Evolutionary conservation across 1,140 invertebrate species (phyloP), one percentile per base, ranked within the genome.

Genomic region (Amphibalanus amphitrite): DNA sequence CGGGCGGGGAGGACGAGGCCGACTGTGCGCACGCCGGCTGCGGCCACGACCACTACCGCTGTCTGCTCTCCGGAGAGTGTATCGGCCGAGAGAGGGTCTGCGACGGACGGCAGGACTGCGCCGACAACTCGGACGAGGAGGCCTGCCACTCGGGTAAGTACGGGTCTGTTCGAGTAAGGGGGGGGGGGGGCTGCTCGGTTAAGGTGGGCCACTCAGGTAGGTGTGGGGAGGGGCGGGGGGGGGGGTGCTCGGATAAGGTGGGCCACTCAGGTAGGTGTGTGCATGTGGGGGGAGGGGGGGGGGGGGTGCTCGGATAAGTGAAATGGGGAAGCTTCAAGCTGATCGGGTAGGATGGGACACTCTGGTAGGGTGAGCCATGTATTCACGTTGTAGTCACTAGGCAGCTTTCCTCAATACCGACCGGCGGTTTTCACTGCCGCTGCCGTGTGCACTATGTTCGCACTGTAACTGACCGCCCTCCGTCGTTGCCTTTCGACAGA

Each of bases 91-190:
- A 81, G 79, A 81, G 83, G 47, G 82, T 90, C 0, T 93, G 91
- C 77, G 85, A 93, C 78, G 84, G 85, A 3, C 77, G 82, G 0
- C 74, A 79, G 3, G 89, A 94, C 73, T 95, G 92, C 82, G 86
- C 86, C 0, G 90, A 92, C 81, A 83, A 83, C 33, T 88, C 86
- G 67, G 94, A 97, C 80, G 92, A 95, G 77, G 59, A 77, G 15
- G 82, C 76, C 25, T 81, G 80, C 72, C 76, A 73, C 10, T 23
- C 47, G 17, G 47, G 47, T 59, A 20, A 59, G 47, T 1, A 59
- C 13, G 13, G 47, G 6, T 59, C 47, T 13, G 47, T 3, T 23
- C 10, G 23, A 20, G 47, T n/a, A n/a, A n/a, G n/a, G n/a, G n/a
- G n/a, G n/a, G n/a, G n/a, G n/a, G n/a, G n/a, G n/a, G n/a, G n/a